Base-by-base conservation (phyloP, 2,113 vertebrate species). In the Seriola dumerili region DNA sequence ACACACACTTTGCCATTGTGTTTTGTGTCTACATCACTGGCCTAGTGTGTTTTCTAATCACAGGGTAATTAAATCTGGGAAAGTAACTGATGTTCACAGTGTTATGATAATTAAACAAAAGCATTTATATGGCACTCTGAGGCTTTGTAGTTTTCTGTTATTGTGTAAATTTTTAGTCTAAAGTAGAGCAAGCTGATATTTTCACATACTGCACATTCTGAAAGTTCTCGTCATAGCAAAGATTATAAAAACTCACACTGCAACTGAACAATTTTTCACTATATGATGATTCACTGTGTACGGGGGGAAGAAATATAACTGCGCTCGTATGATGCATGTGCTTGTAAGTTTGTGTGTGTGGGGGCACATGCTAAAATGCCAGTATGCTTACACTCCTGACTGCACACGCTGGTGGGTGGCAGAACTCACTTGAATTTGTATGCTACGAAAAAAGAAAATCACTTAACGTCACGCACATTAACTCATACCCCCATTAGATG, bases 401-500 rank as follows among this genome's bases (percentile, higher is more conserved):
- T 70, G 63, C 72, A 59, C 32, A 65, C 8, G 8, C 23, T 58
- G 40, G 58, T 84, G 81, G 86, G 72, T 54, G 75, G 67, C 46
- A 48, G 54, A 63, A 63, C 44, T 75, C 52, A 59, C 67, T 76
- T 63, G 32, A 74, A 81, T 83, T 88, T 72, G 57, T 72, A 64
- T 10, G 4, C 57, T 6, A 29, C 10, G 1, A 34, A 64, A 67
- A 78, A 87, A 84, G 65, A 9, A 80, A 84, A 61, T 81, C 68
- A 75, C 69, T 85, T 92, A 85, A 73, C 44, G 76, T 79, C 73
- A 88, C 11, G 17, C 67, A 61, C 73, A 79, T 87, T 76, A 89
- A 74, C 50, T 72, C 32, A 79, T 90, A 71, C 80, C 67, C 44
- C 74, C 81, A 81, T 88, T 83, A 90, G 79, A 89, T 68, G 72